A percentile compares a stretch with the other conserved stretches of the same genome.
These are phyloP conservation scores for Cebuella pygmaea DNA, from an alignment of 2,797 vertebrate species.

Conservation along the genomic window DNA sequence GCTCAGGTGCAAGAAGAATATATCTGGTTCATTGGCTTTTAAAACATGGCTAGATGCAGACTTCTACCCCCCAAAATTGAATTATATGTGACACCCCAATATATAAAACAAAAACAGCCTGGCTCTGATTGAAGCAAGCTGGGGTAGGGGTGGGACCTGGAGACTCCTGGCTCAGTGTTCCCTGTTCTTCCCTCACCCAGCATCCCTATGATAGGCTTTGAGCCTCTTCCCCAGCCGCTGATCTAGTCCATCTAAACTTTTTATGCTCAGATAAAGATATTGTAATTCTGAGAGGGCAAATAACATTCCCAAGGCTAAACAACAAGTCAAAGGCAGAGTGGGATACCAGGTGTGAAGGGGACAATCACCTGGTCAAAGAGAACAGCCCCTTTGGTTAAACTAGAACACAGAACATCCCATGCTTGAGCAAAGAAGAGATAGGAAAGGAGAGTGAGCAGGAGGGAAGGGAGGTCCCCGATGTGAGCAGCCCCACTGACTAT, in stretches of 20 bases:
- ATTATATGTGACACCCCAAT: background rate
- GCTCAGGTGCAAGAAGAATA: background rate
- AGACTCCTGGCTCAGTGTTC: background rate
- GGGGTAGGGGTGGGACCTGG: background rate
- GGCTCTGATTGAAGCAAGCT: background rate
- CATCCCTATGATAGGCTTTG: background rate
- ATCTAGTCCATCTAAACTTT: background rate
- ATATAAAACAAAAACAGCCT: background rate
- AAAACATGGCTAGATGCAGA: background rate
- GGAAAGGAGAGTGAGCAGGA: background rate
- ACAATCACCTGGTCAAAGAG: background rate
- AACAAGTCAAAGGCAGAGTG: background rate
- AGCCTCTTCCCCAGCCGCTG: background rate
- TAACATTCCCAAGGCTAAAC: background rate
- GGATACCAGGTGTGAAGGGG: background rate
- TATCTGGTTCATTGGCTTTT: background rate
- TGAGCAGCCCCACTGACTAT: background rate
- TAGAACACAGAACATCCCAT: background rate
- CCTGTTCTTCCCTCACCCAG: background rate
- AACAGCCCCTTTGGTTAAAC: constrained; percentile 13
- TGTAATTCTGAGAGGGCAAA: background rate
- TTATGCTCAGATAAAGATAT: background rate
- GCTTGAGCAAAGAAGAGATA: background rate
- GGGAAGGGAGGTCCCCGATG: background rate
- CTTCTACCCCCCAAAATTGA: background rate